Evolutionary conservation across 2,797 vertebrate genomes (phyloP).

Genomic region (Lacerta agilis): DNA sequence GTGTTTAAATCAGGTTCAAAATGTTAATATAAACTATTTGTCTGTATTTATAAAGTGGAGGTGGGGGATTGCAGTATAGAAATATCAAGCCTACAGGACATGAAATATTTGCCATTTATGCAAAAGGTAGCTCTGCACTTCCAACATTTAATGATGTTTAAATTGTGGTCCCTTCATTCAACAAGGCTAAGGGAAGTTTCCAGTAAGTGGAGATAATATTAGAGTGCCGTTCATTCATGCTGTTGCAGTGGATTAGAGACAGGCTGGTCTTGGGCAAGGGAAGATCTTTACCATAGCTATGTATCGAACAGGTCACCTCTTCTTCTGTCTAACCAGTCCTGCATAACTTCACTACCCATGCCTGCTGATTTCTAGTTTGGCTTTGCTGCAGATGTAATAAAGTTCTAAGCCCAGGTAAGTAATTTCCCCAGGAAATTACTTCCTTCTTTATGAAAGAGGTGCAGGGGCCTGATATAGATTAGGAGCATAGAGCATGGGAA

Average conservation of each 20-base stretch:
- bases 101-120: background rate
- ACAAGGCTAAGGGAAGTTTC: background rate
- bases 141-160: background rate
- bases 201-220: background rate
- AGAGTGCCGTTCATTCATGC: background rate
- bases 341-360: background rate
- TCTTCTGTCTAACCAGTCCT: background rate
- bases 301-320: background rate
- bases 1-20: constrained; percentile 19
- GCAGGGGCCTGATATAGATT: too few species aligned
- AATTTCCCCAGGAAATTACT: constrained; percentile 3
- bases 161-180: background rate
- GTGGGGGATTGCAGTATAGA: background rate
- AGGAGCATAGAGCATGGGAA: too few species aligned
- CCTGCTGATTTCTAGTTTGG: background rate
- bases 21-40: constrained; percentile 12
- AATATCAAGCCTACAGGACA: background rate
- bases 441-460: background rate
- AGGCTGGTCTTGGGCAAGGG: background rate
- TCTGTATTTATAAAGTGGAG: background rate
- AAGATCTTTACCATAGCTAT: background rate
- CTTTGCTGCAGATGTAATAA: background rate
- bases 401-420: background rate
- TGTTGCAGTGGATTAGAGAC: background rate
- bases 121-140: background rate